These are phyloP conservation scores for Anastrepha ludens DNA, from an alignment of 1,140 invertebrate species.

Conservation along the genomic window DNA sequence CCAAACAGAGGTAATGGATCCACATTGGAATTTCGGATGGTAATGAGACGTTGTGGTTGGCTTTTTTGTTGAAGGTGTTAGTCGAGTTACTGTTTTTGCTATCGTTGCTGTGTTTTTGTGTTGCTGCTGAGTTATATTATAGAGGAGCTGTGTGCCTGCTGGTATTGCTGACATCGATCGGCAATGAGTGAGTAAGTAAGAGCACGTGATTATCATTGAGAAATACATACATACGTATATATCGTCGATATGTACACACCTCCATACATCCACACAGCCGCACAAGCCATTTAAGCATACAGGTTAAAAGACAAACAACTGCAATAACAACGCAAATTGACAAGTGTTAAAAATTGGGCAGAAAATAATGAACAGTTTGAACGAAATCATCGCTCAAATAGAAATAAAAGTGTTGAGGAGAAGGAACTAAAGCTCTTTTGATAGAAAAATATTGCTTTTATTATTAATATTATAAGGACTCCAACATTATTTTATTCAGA, in stretches of 20 bases:
- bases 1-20: not conserved
- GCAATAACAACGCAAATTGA: not conserved
- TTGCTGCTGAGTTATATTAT: not conserved
- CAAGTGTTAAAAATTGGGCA: not conserved
- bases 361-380: not conserved
- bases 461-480: too few species aligned
- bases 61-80: not conserved
- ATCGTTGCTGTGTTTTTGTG: not conserved
- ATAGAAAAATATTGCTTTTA: too few species aligned
- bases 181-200: not conserved
- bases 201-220: constrained; percentile 35
- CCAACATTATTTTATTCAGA: too few species aligned
- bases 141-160: not conserved
- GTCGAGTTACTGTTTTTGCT: not conserved
- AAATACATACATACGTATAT: constrained; percentile 16
- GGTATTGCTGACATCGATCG: not conserved
- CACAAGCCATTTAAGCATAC: not conserved
- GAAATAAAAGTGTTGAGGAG: too few species aligned
- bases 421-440: too few species aligned
- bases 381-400: too few species aligned
- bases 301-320: not conserved
- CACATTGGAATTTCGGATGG: constrained; percentile 28
- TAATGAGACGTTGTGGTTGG: constrained; percentile 25
- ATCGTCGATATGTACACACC: not conserved
- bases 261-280: not conserved